Base-by-base conservation (phyloP, 1,140 invertebrate species). In the Ceratina japonica region DNA sequence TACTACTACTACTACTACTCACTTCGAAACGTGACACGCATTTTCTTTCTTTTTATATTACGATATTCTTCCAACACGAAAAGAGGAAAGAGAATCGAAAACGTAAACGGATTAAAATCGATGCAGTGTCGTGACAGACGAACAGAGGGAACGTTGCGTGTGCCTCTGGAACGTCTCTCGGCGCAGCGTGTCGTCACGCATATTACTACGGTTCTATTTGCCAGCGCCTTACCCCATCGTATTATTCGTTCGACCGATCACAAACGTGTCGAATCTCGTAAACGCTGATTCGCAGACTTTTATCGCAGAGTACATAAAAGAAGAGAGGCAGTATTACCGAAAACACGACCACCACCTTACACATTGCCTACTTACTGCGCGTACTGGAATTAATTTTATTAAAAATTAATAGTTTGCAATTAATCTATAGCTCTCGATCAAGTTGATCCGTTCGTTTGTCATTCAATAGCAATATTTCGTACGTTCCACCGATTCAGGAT, bases 271-370 rank as follows among this genome's bases (percentile, higher is more conserved):
- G 49, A 62, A 80, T 61, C 15, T 20, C 62, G 77, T 51, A 37
- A 24, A 65, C 72, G 71, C 82, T 77, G 18, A 74, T 69, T 85
- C 82, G 61, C 59, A 52, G 27, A 79, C 52, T 71, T 79, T 76
- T 71, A 61, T 65, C 75, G 37, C 84, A 76, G 84, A 83, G 81
- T 83, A 83, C 84, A 79, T 75, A 86, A 86, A 81, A 86, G 85
- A 86, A 86, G 72, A 86, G 85, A 86, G 84, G 81, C 64, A 85
- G 75, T n/a, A 80, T 22, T 22, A 8, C 2, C 22, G 4, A 27
- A 12, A 3, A 54, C 0, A 20, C 15, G 13, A n/a, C n/a, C n/a
- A n/a, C n/a, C n/a, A n/a, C 54, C 4, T 56, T 49, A 49, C 5
- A 20, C 16, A 66, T 49, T 51, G 27, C 27, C 27, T n/a, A n/a